Evolutionary conservation across 2,797 vertebrate genomes (phyloP).

Genomic region (Phoxinus dragarum): DNA sequence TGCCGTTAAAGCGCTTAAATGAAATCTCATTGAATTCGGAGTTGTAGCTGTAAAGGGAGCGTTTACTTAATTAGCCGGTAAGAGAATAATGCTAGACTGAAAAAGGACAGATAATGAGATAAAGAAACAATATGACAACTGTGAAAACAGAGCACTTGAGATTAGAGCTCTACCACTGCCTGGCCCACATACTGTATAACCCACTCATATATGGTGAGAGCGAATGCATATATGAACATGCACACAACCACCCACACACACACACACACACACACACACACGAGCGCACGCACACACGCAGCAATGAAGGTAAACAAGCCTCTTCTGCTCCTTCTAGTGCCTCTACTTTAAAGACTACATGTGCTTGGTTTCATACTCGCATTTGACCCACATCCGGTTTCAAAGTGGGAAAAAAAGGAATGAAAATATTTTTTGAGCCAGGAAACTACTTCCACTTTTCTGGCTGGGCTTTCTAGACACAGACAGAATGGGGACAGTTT

Average conservation of each 20-base stretch:
- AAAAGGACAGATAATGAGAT: conserved; percentile 23
- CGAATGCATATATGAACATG: conserved; percentile 23
- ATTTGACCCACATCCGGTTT: conserved; percentile 71
- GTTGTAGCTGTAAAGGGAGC: conserved; percentile 40
- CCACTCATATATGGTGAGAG: conserved; percentile 23
- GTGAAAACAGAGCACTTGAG: conserved; percentile 23
- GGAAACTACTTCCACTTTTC: conserved; percentile 68
- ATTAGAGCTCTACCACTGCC: conserved; percentile 6
- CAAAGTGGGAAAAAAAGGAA: conserved; percentile 38
- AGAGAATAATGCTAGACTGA: conserved; percentile 15
- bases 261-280: background rate
- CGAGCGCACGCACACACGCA: background rate
- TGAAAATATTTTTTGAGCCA: conserved; percentile 67
- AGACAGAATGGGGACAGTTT: conserved; percentile 82
- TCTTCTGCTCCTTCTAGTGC: conserved; percentile 49
- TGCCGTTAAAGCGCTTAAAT: conserved; percentile 55
- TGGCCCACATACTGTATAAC: background rate
- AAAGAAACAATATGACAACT: conserved; percentile 5
- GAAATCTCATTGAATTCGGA: conserved; percentile 48
- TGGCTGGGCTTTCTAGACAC: conserved; percentile 65
- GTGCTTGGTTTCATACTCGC: conserved; percentile 58
- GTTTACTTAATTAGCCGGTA: conserved; percentile 55
- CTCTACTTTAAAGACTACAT: conserved; percentile 61
- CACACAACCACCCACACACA: conserved; percentile 3
- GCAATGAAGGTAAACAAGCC: conserved; percentile 58